A percentile compares a stretch with the other conserved stretches of the same genome.
phyloP scores from a whole-genome alignment of 2,113 vertebrate species.

The Plestiodon gilberti region DNA sequence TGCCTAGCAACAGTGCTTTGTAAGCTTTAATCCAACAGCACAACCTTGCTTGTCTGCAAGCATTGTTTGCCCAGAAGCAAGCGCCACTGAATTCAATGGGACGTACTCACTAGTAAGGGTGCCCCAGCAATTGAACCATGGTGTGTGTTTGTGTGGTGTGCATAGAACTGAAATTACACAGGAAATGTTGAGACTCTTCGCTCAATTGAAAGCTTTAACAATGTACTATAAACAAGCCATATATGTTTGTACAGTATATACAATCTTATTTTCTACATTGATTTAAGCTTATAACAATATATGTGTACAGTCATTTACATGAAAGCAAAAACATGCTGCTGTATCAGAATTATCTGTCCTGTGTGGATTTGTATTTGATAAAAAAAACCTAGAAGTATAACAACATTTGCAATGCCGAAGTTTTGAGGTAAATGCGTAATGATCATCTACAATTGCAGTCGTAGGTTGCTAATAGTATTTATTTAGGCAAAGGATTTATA shows the following conservation, averaged over 20 bases:
- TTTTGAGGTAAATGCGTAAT: not conserved
- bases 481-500: too few relatives aligned
- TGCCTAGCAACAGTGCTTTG: not conserved
- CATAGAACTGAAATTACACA: not conserved
- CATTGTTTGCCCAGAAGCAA: not conserved
- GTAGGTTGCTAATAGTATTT: not conserved
- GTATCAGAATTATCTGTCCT: not conserved
- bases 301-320: not conserved
- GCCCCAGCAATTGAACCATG: not conserved
- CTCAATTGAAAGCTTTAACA: not conserved
- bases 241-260: too few relatives aligned
- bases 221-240: not conserved
- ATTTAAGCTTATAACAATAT: not conserved
- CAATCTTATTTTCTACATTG: slow-evolving; percentile 2
- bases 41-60: not conserved
- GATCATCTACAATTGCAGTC: not conserved
- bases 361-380: not conserved
- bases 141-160: not conserved
- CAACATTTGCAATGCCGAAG: not conserved
- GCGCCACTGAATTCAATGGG: not conserved
- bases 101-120: not conserved
- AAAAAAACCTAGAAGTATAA: not conserved
- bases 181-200: not conserved
- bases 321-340: not conserved
- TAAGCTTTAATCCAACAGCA: not conserved